These are phyloP conservation scores for Alexandromys fortis DNA, from an alignment of 2,113 vertebrate species.

Conservation along the genomic window DNA sequence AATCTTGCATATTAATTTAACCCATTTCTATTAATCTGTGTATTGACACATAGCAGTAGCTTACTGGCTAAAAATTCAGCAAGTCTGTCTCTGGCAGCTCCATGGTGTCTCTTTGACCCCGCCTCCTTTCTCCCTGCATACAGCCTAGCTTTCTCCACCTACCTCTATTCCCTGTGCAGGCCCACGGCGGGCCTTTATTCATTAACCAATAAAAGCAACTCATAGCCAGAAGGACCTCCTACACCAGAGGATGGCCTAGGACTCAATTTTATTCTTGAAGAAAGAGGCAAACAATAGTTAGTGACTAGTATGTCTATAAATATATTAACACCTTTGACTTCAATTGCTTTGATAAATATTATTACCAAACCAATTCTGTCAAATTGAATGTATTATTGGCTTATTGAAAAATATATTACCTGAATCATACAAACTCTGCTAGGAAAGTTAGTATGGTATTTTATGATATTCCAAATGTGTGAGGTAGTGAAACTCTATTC, in stretches of 20 bases:
- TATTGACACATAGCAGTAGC: no score
- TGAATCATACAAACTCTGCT: constrained; percentile 71
- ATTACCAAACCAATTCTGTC: constrained; percentile 67
- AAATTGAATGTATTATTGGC: constrained; percentile 64
- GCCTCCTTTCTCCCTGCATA: no score
- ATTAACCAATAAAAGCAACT: no score
- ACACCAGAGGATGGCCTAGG: not conserved
- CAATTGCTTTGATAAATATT: constrained; percentile 75
- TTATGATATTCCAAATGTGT: constrained; percentile 77
- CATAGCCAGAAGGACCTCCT: no score
- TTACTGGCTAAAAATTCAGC: no score
- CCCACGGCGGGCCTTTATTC: no score
- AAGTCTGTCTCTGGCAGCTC: no score
- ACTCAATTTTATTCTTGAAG: constrained; percentile 19
- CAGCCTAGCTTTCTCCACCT: no score
- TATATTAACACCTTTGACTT: constrained; percentile 60
- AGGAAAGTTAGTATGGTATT: constrained; percentile 85
- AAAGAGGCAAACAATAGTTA: constrained; percentile 62
- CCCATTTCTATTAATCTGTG: no score
- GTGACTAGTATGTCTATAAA: constrained; percentile 51
- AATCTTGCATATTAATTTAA: no score
- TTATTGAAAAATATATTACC: constrained; percentile 77
- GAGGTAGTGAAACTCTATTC: constrained; percentile 77
- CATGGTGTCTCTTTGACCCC: no score
- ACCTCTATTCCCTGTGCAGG: no score